phyloP scores from a whole-genome alignment of 2,797 vertebrate species.

The Fundulus diaphanus region DNA sequence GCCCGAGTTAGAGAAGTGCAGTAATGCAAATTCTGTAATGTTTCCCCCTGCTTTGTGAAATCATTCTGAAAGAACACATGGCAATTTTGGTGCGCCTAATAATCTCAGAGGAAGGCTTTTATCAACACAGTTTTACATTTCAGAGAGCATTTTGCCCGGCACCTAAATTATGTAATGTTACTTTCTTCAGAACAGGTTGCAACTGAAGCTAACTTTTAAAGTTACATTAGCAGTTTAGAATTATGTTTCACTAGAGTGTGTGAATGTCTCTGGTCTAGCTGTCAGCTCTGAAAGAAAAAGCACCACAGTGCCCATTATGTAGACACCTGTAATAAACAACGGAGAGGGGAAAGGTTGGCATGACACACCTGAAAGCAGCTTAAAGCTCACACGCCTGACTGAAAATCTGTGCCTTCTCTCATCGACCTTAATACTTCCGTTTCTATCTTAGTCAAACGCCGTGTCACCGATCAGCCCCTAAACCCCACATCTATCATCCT shows the following conservation, averaged over 20 bases:
- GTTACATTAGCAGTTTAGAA: neutral
- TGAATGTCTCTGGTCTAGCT: neutral
- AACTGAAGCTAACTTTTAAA: neutral
- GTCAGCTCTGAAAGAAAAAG: neutral
- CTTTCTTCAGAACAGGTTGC: neutral
- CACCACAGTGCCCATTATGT: neutral
- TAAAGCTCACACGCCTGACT: neutral
- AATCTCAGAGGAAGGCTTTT: neutral
- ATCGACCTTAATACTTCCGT: neutral
- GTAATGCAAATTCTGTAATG: neutral
- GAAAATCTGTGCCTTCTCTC: conserved; percentile 5
- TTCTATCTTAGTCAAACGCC: conserved; percentile 40
- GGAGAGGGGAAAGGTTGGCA: neutral
- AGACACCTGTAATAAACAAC: neutral
- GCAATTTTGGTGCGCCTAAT: neutral
- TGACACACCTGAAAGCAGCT: neutral
- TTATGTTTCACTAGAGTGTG: neutral
- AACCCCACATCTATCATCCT: conserved; percentile 14
- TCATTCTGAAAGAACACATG: neutral
- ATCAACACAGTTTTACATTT: neutral
- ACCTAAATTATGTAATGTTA: neutral
- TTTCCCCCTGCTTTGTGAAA: neutral
- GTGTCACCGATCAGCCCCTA: conserved; percentile 25
- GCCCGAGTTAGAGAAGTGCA: neutral
- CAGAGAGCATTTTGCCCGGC: neutral